A percentile compares a stretch with the other conserved stretches of the same genome.
phyloP scores from a whole-genome alignment of 2,113 vertebrate species.

The Numida meleagris region DNA sequence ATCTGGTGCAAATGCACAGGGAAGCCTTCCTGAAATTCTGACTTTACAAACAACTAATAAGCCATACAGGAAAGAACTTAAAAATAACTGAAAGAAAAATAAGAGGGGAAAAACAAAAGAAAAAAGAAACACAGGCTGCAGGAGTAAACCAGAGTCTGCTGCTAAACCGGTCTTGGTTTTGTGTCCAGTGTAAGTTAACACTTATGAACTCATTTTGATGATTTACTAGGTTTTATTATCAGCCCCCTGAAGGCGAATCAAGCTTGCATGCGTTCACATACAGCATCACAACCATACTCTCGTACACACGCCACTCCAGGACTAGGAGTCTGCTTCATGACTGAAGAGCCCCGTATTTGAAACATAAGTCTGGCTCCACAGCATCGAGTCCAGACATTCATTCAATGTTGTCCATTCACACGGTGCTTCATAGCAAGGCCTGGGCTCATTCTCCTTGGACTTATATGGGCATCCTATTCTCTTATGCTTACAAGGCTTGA shows the following conservation, averaged over 20 bases:
- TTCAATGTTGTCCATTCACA: conserved; percentile 91
- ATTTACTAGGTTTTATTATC: conserved; percentile 84
- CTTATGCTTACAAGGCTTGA: conserved; percentile 87
- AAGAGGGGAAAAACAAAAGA: conserved; percentile 39
- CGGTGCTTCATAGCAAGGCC: conserved; percentile 91
- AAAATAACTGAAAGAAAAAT: conserved; percentile 75
- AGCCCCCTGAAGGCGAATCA: conserved; percentile 88
- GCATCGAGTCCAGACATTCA: conserved; percentile 91
- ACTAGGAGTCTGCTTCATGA: conserved; percentile 82
- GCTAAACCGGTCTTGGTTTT: conserved; percentile 86
- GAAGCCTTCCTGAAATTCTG: conserved; percentile 87
- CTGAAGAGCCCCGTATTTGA: conserved; percentile 82
- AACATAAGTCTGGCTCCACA: conserved; percentile 89
- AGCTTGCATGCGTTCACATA: conserved; percentile 93
- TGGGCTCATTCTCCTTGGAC: conserved; percentile 83
- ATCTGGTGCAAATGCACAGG: conserved; percentile 90
- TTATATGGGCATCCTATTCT: conserved; percentile 76
- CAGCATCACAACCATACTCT: conserved; percentile 90
- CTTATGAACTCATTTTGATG: conserved; percentile 85
- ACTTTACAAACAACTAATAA: conserved; percentile 92
- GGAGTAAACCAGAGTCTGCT: conserved; percentile 91
- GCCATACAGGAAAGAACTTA: conserved; percentile 80
- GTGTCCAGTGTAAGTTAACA: conserved; percentile 97
- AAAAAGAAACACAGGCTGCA: conserved; percentile 88
- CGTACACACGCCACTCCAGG: conserved; percentile 89